phyloP scores from a whole-genome alignment of 2,797 vertebrate species.

The Hybognathus amarus region DNA sequence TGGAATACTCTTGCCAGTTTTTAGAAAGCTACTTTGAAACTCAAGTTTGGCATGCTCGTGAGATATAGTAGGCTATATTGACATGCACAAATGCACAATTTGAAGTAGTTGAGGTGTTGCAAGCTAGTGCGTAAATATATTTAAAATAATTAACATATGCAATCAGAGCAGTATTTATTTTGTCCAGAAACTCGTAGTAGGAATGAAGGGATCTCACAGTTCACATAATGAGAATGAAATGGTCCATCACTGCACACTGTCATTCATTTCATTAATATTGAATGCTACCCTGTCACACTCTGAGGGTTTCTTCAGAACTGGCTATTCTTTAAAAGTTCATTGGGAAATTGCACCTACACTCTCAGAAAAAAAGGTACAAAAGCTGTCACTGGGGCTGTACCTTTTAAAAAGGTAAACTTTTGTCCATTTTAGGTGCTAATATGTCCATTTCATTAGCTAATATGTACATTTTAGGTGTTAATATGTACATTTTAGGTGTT shows the following conservation, averaged over 20 bases:
- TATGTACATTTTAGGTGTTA: no score
- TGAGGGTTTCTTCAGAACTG: background rate
- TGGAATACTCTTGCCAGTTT: background rate
- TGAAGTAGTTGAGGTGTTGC: background rate
- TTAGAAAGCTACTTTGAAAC: background rate
- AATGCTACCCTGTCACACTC: background rate
- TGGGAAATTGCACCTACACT: background rate
- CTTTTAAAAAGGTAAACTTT: no score
- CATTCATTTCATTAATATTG: background rate
- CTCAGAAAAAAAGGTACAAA: no score
- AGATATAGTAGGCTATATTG: background rate
- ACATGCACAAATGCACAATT: background rate
- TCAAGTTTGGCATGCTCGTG: background rate
- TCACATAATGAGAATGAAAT: slow-evolving; percentile 2
- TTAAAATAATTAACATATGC: background rate
- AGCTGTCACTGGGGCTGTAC: no score
- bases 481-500: no score
- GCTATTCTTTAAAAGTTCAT: background rate
- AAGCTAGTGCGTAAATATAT: background rate
- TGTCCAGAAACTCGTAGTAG: background rate
- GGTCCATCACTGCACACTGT: background rate
- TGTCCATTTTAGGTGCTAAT: no score
- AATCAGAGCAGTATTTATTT: background rate
- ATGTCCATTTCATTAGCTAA: no score
- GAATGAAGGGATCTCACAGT: no score